A percentile compares a stretch with the other conserved stretches of the same genome.
Evolutionary conservation across 1,140 invertebrate genomes (phyloP).

Genomic region (Varroa destructor): DNA sequence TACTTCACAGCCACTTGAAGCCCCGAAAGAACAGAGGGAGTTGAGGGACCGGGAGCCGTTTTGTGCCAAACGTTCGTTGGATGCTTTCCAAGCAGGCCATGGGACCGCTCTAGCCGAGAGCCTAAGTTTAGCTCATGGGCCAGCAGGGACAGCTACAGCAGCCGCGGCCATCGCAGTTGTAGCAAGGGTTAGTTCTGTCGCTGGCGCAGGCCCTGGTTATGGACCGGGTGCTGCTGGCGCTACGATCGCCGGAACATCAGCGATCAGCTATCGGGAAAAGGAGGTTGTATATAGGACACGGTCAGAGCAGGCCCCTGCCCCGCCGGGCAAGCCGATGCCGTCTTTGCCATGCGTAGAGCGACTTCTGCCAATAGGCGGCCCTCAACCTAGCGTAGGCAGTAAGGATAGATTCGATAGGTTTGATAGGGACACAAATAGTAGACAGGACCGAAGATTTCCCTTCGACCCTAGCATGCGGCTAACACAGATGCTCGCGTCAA

Average conservation of each 20-base stretch:
- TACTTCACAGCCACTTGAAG: constrained; percentile 3
- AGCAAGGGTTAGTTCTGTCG: too few relatives aligned
- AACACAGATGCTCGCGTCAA: constrained; percentile 10
- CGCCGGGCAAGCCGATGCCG: constrained; percentile 16
- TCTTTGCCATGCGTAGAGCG: constrained; percentile 24
- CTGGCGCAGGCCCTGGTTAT: too few relatives aligned
- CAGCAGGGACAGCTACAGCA: too few relatives aligned
- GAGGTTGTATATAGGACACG: constrained; percentile 26
- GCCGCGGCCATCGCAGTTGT: too few relatives aligned
- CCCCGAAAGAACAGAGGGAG: constrained; percentile 6
- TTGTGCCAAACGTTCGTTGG: constrained; percentile 14
- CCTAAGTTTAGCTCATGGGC: constrained; percentile 10
- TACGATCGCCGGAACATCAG: too few relatives aligned
- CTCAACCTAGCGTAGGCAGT: constrained; percentile 19
- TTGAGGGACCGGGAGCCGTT: constrained; percentile 3
- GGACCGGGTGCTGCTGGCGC: too few relatives aligned
- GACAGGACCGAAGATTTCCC: constrained; percentile 12
- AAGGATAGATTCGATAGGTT: constrained; percentile 11
- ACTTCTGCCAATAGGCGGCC: constrained; percentile 23
- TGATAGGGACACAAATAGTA: neutral
- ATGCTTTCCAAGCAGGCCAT: constrained; percentile 1
- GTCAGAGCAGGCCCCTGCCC: constrained; percentile 27
- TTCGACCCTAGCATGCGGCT: constrained; percentile 17
- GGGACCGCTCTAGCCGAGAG: constrained; percentile 18
- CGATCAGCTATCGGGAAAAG: neutral